These are phyloP conservation scores for Frieseomelitta varia DNA, from an alignment of 1,140 invertebrate genomes.

Conservation along the genomic window DNA sequence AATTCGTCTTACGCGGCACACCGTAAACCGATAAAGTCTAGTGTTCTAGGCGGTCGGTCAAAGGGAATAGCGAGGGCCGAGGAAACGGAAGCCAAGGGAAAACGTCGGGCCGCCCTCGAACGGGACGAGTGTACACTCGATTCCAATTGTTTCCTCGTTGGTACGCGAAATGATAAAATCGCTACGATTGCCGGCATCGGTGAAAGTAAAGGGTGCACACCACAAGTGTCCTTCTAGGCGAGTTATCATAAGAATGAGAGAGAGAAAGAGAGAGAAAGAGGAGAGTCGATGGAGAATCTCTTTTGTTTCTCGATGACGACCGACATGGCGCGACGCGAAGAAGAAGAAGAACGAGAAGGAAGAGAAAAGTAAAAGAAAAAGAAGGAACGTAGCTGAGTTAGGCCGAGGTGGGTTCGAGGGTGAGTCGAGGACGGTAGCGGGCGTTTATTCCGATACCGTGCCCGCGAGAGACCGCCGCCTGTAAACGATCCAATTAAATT, in stretches of 20 bases:
- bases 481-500: constrained; percentile 71
- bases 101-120: constrained; percentile 14
- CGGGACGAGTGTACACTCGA: constrained; percentile 42
- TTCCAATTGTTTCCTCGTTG: constrained; percentile 44
- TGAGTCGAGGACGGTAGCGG: background rate
- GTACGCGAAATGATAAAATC: constrained; percentile 49
- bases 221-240: constrained; percentile 37
- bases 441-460: constrained; percentile 59
- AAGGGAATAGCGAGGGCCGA: background rate
- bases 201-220: constrained; percentile 41
- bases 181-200: constrained; percentile 5
- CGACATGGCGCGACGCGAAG: constrained; percentile 7
- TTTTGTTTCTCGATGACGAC: constrained; percentile 56
- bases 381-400: constrained; percentile 7
- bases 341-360: constrained; percentile 34
- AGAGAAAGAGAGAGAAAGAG: constrained; percentile 11
- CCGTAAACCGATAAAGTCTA: constrained; percentile 21
- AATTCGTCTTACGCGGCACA: constrained; percentile 30
- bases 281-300: constrained; percentile 60
- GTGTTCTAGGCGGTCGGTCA: background rate
- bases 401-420: constrained; percentile 4
- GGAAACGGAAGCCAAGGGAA: background rate
- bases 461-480: constrained; percentile 49
- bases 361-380: constrained; percentile 13
- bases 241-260: constrained; percentile 43